Evolutionary conservation across 2,113 vertebrate species (phyloP).

Genomic region (Chelonoidis abingdonii): DNA sequence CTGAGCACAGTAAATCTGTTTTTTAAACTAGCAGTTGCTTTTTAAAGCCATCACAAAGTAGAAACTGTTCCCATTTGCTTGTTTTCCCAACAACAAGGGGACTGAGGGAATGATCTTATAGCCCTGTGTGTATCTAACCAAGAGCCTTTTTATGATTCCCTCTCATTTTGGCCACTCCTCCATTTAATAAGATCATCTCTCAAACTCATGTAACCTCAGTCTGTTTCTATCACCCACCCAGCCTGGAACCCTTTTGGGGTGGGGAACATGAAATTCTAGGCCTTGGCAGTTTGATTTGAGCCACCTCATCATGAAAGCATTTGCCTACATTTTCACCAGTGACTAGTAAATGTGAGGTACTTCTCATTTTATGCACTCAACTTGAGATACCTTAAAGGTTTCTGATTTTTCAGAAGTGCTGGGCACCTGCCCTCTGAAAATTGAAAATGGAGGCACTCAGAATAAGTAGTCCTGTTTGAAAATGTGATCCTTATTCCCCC

Average conservation of each 20-base stretch:
- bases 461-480: background rate
- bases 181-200: background rate
- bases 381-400: background rate
- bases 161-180: background rate
- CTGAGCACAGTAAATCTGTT: background rate
- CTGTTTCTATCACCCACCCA: background rate
- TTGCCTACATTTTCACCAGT: background rate
- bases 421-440: background rate
- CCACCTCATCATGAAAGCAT: background rate
- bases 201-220: background rate
- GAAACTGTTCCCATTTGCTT: background rate
- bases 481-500: background rate
- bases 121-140: background rate
- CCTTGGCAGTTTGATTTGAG: background rate
- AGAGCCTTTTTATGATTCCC: background rate
- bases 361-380: background rate
- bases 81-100: rapidly evolving
- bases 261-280: background rate
- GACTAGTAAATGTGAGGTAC: background rate
- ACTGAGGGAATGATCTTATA: background rate
- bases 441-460: background rate
- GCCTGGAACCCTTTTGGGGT: background rate
- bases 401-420: background rate
- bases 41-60: background rate
- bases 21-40: background rate